Percentiles rank a stretch among this genome's conserved stretches.
These are phyloP conservation scores for Nothobranchius furzeri DNA, from an alignment of 2,113 vertebrate genomes.

Conservation along the genomic window DNA sequence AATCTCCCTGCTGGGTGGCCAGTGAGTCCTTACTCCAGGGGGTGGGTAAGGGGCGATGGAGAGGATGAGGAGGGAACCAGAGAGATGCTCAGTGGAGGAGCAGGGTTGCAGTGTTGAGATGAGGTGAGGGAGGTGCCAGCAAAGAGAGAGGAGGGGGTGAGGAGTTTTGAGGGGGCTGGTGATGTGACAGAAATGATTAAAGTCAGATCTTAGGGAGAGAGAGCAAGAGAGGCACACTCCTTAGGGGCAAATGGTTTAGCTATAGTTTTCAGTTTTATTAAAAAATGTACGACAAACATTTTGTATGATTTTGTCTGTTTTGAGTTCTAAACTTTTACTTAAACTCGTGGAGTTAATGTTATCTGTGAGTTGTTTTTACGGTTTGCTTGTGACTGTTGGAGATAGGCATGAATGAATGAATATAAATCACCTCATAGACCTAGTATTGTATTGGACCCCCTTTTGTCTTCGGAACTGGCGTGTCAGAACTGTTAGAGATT, in stretches of 20 bases:
- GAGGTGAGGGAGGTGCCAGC: slow-evolving; percentile 20
- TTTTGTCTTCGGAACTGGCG: too few relatives aligned
- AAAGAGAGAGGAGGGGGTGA: slow-evolving; percentile 32
- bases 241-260: slow-evolving; percentile 11
- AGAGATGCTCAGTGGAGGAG: slow-evolving; percentile 45
- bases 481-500: too few relatives aligned
- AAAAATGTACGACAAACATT: slow-evolving; percentile 17
- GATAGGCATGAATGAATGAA: too few relatives aligned
- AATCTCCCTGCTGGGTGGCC: slow-evolving; percentile 61
- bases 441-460: too few relatives aligned
- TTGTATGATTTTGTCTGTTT: neutral
- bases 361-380: neutral
- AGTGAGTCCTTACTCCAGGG: slow-evolving; percentile 24
- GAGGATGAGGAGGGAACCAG: slow-evolving; percentile 14
- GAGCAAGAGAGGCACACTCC: slow-evolving; percentile 33
- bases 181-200: slow-evolving; percentile 55
- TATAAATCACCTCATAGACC: too few relatives aligned
- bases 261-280: slow-evolving; percentile 15
- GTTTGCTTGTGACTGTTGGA: neutral
- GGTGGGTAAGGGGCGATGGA: slow-evolving; percentile 50
- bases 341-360: neutral
- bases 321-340: neutral
- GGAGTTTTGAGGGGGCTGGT: slow-evolving; percentile 20
- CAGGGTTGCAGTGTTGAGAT: slow-evolving; percentile 45
- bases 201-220: slow-evolving; percentile 34